Evolutionary conservation across 2,888 invertebrate genomes (phyloP).

Genomic region (Spilosoma lubricipeda): DNA sequence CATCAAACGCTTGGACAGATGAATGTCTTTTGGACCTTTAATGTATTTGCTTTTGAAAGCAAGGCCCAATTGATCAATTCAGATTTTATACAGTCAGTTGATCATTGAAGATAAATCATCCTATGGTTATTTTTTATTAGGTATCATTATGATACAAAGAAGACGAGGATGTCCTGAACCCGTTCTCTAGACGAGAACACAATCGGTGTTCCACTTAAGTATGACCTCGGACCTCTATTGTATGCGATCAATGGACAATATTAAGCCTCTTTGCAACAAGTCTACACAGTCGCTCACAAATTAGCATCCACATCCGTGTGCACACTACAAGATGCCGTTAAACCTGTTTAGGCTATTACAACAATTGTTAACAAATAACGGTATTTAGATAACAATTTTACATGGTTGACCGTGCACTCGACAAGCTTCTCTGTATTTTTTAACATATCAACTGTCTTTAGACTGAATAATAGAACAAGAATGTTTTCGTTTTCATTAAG

Average conservation of each 20-base stretch:
- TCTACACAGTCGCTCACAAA: conserved; percentile 62
- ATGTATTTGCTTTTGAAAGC: not conserved
- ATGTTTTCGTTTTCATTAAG: conserved; percentile 45
- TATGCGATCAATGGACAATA: conserved; percentile 65
- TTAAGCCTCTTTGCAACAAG: conserved; percentile 53
- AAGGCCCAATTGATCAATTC: conserved; percentile 6
- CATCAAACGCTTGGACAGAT: not conserved
- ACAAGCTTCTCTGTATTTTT: conserved; percentile 12
- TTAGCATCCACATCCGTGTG: conserved; percentile 63
- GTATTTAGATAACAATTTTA: conserved; percentile 47
- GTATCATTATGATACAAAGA: conserved; percentile 45
- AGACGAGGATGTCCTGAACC: conserved; percentile 66
- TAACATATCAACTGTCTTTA: not conserved
- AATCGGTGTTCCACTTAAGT: conserved; percentile 66
- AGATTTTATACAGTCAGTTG: not conserved
- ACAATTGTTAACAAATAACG: conserved; percentile 64
- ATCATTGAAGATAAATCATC: conserved; percentile 18
- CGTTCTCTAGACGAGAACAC: conserved; percentile 67
- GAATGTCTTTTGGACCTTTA: not conserved
- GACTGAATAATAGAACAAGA: not conserved
- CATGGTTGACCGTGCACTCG: conserved; percentile 20
- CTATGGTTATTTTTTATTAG: conserved; percentile 30
- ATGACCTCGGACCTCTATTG: conserved; percentile 74
- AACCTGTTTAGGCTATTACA: conserved; percentile 62
- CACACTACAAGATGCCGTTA: conserved; percentile 62